Evolutionary conservation across 1,140 invertebrate species (phyloP), one percentile per base, ranked within the genome.

Genomic region (Aphidius gifuensis): DNA sequence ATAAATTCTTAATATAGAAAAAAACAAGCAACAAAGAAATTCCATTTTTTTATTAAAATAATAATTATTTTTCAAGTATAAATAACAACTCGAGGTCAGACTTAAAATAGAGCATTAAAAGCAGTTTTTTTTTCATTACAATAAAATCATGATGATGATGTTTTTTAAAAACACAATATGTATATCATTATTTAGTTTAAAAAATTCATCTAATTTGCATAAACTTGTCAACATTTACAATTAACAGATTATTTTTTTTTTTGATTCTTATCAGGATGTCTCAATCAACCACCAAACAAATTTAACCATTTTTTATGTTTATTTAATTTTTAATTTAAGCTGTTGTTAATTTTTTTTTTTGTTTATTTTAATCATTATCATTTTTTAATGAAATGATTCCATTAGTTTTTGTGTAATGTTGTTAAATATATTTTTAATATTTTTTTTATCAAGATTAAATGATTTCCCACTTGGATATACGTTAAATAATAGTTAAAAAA

Each of bases 401-500:
- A 53, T 53, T 38, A 38, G 39, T 11, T 38, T 23, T 9, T 53
- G 32, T 23, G 7, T 9, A 53, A 44, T 2, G 1, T 11, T 11
- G 2, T 16, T 16, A 16, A 16, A 16, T 16, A 8, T 44, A 3
- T 39, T 39, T 53, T 39, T 53, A 42, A 16, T 16, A 16, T 9
- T 9, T 53, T 53, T 38, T 23, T 53, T 53, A 38, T 38, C 7
- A 39, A 38, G 11, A 53, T 9, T 39, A 23, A 8, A 38, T 38
- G 50, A 53, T 53, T 53, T 53, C 50, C 50, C 50, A 53, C 32
- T 53, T 23, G 50, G 50, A 53, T 53, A 16, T 16, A 38, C 23
- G 32, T 71, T 71, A 68, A 70, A 72, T 73, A 70, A 64, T 64
- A 62, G 65, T 40, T 6, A 43, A 43, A n/a, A 42, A 62, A 68